These are phyloP conservation scores for Heliconius hermathena DNA, from an alignment of 1,140 invertebrate genomes.

Conservation along the genomic window DNA sequence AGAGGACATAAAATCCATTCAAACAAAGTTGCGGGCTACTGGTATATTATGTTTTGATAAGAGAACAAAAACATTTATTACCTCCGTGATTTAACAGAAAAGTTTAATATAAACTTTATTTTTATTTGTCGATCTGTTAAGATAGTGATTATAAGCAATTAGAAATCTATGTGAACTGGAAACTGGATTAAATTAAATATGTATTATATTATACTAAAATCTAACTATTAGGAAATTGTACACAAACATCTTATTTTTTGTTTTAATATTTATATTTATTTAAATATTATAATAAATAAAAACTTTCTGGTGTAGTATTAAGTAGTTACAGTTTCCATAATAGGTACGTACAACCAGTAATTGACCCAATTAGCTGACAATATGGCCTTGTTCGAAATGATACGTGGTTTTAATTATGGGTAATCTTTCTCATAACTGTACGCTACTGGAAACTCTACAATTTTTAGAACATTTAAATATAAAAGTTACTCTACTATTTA, in stretches of 20 bases:
- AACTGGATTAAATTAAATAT: too few relatives aligned
- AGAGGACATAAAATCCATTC: too few relatives aligned
- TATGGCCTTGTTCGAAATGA: constrained; percentile 45
- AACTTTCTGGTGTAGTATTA: background rate
- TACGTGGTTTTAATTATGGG: constrained; percentile 54
- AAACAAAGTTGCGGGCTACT: too few relatives aligned
- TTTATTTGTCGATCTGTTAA: too few relatives aligned
- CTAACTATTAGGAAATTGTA: too few relatives aligned
- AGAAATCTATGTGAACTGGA: too few relatives aligned
- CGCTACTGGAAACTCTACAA: background rate
- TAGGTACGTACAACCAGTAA: constrained; percentile 21
- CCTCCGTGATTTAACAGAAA: too few relatives aligned
- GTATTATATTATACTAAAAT: too few relatives aligned
- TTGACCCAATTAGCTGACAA: constrained; percentile 53
- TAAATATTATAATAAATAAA: background rate
- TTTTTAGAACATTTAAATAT: background rate
- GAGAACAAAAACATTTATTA: too few relatives aligned
- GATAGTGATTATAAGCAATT: too few relatives aligned
- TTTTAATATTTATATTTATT: background rate
- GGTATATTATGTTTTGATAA: too few relatives aligned
- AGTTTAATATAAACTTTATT: too few relatives aligned
- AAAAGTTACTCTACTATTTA: background rate
- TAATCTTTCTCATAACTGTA: constrained; percentile 31
- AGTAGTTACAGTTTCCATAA: background rate
- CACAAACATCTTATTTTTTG: background rate